Evolutionary conservation across 23 tunicate species (phyloP), one percentile per base, ranked within the genome.

Genomic region (Phallusia fumigata): DNA sequence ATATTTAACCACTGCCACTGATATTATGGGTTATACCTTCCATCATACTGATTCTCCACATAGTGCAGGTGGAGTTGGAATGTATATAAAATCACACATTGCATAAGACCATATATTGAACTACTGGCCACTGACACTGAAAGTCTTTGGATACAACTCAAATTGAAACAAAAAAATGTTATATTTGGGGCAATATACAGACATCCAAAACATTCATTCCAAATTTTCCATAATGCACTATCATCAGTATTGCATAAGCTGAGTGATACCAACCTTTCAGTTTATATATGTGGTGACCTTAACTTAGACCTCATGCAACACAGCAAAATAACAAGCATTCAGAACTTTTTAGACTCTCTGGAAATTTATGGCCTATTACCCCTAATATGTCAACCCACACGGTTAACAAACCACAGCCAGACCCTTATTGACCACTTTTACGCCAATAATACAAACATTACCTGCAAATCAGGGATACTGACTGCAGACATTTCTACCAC

Each of bases 41-140:
- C n/a, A 26, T 16, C 83, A 52, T 12, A 30, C 33, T 31, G 73
- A 74, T 31, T 10, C 78, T 21, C 35, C 35, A 1, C 22, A 24
- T 35, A 33, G 22, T 35, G 78, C 78, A 5, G 83, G 83, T 2
- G 83, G 83, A 18, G 83, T 80, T 22, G 83, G 83, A 30, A 26
- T 80, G 13, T 80, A 51, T 31, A 80, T 80, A 30, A 80, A 80
- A 51, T n/a, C 30, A 52, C 49, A 31, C 52, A 5, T 80, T 16
- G 18, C 73, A 80, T 51, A 44, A 31, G 74, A 24, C 36, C 32
- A 52, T 2, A 53, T 21, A 10, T 80, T 8, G 36, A 18, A n/a
- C 34, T 80, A 3, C 12, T 12, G 1, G n/a, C 11, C n/a, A 6
- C 22, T 10, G 74, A 51, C 10, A 35, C 30, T 80, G 83, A 80